A percentile compares a stretch with the other conserved stretches of the same genome.
phyloP scores from a whole-genome alignment of 2,888 invertebrate genomes.

The Platynereis dumerilii region DNA sequence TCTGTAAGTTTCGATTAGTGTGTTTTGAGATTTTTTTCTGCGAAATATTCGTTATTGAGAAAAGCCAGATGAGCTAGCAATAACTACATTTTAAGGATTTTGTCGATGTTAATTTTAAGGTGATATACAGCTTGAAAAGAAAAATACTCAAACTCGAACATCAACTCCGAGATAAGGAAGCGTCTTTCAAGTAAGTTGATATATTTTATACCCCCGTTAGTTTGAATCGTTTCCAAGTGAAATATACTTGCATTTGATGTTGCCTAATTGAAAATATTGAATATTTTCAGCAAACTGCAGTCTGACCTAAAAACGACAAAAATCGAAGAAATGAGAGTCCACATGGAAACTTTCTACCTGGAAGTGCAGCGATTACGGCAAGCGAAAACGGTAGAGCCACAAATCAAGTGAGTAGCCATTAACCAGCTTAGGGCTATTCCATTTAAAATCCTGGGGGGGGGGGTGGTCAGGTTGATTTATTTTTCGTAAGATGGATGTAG shows the following conservation, averaged over 20 bases:
- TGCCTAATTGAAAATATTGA: no score
- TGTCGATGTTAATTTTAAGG: conserved; percentile 28
- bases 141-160: conserved; percentile 61
- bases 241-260: no score
- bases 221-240: no score
- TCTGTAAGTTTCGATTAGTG: conserved; percentile 40
- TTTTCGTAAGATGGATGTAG: no score
- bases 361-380: conserved; percentile 57
- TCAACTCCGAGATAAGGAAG: conserved; percentile 58
- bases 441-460: neutral
- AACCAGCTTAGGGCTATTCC: neutral
- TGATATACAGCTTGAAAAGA: conserved; percentile 61
- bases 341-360: conserved; percentile 57
- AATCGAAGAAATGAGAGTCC: conserved; percentile 58
- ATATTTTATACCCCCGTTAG: no score
- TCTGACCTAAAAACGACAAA: conserved; percentile 61
- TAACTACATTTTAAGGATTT: neutral
- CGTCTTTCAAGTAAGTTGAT: conserved; percentile 49
- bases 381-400: conserved; percentile 16
- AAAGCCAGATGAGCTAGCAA: no score
- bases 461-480: no score
- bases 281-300: conserved; percentile 53
- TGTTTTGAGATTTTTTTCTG: neutral
- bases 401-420: neutral
- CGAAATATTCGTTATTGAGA: no score